Conservation (phyloP, 2,888 invertebrate species). For the Rapana venosa region DNA sequence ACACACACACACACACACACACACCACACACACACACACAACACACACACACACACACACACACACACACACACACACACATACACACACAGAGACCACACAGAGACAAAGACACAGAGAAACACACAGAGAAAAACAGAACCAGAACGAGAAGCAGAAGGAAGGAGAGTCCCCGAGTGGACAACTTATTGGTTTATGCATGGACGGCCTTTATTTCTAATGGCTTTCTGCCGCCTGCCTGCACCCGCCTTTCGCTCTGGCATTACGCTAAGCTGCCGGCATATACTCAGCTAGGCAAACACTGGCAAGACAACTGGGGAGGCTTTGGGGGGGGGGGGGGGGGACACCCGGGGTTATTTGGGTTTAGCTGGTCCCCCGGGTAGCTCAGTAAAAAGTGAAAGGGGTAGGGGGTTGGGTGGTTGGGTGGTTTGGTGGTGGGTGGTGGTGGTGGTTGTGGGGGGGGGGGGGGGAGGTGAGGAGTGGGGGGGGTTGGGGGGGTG, state of each 20-base stretch:
- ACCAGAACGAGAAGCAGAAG: neutral
- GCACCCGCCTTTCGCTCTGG: neutral
- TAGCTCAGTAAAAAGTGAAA: neutral
- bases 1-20: too few species aligned
- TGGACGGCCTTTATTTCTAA: neutral
- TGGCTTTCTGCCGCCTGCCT: neutral
- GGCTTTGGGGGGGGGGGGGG: too few species aligned
- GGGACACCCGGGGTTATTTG: neutral
- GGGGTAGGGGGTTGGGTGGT: neutral
- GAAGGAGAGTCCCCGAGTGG: neutral
- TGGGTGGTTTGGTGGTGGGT: too few species aligned
- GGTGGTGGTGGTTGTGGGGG: neutral
- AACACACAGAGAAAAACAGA: too few species aligned
- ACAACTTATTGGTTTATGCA: conserved; percentile 22
- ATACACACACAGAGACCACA: neutral
- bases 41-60: too few species aligned
- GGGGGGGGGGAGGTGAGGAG: neutral
- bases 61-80: too few species aligned
- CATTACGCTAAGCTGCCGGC: conserved; percentile 3
- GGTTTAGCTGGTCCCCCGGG: too few species aligned
- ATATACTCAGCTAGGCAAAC: conserved; percentile 23
- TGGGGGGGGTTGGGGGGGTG: neutral
- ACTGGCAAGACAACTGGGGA: neutral
- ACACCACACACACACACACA: too few species aligned
- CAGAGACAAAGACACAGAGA: neutral